Evolutionary conservation across 1,140 invertebrate genomes (phyloP).

Genomic region (Leptinotarsa defecta): DNA sequence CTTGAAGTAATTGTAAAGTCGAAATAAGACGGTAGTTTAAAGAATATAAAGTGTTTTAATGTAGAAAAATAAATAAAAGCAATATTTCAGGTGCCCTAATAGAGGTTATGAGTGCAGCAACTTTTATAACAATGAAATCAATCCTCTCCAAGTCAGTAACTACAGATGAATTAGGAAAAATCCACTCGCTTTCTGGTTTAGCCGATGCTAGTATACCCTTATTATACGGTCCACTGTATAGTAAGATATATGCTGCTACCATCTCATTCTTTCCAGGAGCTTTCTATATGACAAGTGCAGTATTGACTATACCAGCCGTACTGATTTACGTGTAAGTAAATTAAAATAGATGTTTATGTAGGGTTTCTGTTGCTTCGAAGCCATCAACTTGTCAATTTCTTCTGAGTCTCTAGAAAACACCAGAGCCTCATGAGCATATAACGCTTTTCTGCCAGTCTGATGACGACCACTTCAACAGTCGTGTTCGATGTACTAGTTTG

Average conservation of each 20-base stretch:
- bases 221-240: constrained; percentile 79
- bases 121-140: constrained; percentile 59
- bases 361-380: no score
- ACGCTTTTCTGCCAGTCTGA: no score
- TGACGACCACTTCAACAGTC: no score
- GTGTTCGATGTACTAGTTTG: no score
- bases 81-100: constrained; percentile 67
- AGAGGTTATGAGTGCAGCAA: constrained; percentile 77
- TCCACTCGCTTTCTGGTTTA: constrained; percentile 78
- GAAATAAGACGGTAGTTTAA: no score
- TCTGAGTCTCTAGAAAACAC: no score
- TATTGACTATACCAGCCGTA: constrained; percentile 73
- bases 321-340: constrained; percentile 75
- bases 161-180: constrained; percentile 74
- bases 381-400: no score
- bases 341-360: no score
- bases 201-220: constrained; percentile 80
- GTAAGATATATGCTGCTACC: constrained; percentile 71
- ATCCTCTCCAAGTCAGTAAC: constrained; percentile 77
- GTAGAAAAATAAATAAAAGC: no score
- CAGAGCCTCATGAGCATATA: no score
- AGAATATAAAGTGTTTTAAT: no score
- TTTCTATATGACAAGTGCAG: constrained; percentile 77
- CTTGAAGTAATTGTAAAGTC: no score
- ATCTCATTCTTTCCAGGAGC: constrained; percentile 74